Evolutionary conservation across 2,888 invertebrate genomes (phyloP).

Genomic region (Aphelenchoides bicaudatus): DNA sequence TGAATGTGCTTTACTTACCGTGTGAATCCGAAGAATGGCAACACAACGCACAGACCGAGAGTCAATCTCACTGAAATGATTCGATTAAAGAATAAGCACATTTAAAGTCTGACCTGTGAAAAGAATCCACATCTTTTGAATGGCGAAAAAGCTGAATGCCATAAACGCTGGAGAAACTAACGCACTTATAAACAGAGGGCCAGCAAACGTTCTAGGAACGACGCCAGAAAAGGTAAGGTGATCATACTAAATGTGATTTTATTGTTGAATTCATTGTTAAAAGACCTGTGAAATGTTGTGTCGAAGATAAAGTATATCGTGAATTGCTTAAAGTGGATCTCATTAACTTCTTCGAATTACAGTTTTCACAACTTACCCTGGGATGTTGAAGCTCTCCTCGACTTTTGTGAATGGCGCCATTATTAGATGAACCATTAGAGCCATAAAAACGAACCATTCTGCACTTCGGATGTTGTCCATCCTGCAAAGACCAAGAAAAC

Average conservation of each 20-base stretch:
- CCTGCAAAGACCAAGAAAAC: no score
- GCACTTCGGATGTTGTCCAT: slow-evolving; percentile 43
- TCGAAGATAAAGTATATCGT: slow-evolving; percentile 87
- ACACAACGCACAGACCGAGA: slow-evolving; percentile 74
- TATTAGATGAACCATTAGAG: slow-evolving; percentile 42
- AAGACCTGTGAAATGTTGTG: slow-evolving; percentile 31
- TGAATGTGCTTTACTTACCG: no score
- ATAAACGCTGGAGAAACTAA: slow-evolving; percentile 63
- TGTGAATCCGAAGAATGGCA: slow-evolving; percentile 73
- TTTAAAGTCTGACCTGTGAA: slow-evolving; percentile 36
- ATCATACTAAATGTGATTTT: slow-evolving; percentile 76
- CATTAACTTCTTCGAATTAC: no score
- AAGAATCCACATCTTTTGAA: slow-evolving; percentile 50
- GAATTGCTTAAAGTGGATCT: slow-evolving; percentile 98
- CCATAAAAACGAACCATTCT: slow-evolving; percentile 52
- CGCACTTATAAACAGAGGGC: slow-evolving; percentile 77
- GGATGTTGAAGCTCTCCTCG: slow-evolving; percentile 96
- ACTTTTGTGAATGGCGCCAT: slow-evolving; percentile 69
- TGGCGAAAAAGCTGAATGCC: slow-evolving; percentile 32
- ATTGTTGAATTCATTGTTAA: slow-evolving; percentile 4
- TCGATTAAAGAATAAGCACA: background rate
- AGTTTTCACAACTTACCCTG: no score
- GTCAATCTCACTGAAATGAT: slow-evolving; percentile 74
- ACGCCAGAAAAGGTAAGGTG: slow-evolving; percentile 94
- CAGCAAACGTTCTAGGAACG: slow-evolving; percentile 91